Conservation (phyloP, 2,797 vertebrate genomes). For the Halcyon leucocephala region DNA sequence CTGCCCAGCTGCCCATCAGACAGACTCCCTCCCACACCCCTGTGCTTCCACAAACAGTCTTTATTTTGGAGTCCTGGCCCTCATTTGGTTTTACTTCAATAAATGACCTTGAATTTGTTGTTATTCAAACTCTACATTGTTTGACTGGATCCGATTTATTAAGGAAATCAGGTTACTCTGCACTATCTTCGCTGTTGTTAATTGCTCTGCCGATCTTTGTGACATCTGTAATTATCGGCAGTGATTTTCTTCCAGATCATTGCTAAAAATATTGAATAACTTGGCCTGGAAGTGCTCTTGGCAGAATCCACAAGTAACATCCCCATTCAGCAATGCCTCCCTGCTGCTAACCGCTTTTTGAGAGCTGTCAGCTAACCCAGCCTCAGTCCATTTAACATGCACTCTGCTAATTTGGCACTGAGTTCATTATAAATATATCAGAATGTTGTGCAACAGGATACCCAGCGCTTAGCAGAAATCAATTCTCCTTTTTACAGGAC, state of each 20-base stretch:
- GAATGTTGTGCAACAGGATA: not conserved
- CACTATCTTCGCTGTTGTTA: not conserved
- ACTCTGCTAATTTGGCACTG: not conserved
- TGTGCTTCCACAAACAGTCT: not conserved
- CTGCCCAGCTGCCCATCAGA: not conserved
- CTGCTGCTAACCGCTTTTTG: not conserved
- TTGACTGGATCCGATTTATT: not conserved
- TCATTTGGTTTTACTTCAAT: not conserved
- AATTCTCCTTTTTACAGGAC: not conserved
- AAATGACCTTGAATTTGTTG: not conserved
- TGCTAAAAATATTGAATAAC: conserved; percentile 10
- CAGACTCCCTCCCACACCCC: not conserved
- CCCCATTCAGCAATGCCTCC: not conserved
- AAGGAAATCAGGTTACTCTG: not conserved
- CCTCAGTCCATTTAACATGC: not conserved
- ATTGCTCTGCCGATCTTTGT: not conserved
- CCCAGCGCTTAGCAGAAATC: not conserved
- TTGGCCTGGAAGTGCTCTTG: conserved; percentile 5
- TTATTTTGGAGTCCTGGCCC: not conserved
- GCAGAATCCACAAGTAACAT: not conserved
- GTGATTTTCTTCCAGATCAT: conserved; percentile 21
- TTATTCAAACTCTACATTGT: not conserved
- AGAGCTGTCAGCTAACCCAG: not conserved
- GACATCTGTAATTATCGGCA: not conserved
- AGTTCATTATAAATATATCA: not conserved